Conservation (phyloP, 53 echinoderm and acorn worm species). For the Holothuria leucospilota region DNA sequence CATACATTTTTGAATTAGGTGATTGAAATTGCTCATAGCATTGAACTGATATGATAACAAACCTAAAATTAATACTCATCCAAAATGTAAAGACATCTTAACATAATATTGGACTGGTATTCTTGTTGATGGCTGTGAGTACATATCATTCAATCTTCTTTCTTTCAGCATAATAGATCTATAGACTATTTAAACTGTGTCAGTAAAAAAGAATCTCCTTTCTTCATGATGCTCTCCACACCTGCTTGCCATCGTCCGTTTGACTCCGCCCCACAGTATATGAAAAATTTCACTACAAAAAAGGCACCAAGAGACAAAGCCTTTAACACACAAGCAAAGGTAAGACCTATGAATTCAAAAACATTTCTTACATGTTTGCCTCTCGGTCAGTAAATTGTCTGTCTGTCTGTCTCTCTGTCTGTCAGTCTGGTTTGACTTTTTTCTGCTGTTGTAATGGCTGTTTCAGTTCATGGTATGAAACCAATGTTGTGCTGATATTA, state of each 20-base stretch:
- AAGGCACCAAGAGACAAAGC: slow-evolving; percentile 86
- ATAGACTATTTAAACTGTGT: slow-evolving; percentile 72
- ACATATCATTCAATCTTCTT: too few relatives aligned
- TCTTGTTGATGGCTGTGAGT: too few relatives aligned
- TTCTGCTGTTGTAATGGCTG: too few relatives aligned
- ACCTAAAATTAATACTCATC: too few relatives aligned
- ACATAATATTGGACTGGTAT: too few relatives aligned
- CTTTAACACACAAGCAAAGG: slow-evolving; percentile 76
- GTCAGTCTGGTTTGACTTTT: background rate
- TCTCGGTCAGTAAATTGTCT: background rate
- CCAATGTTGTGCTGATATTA: too few relatives aligned
- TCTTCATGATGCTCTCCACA: slow-evolving; percentile 96
- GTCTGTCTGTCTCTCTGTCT: background rate
- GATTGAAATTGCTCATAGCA: too few relatives aligned
- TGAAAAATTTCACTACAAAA: slow-evolving; percentile 78
- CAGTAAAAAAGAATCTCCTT: slow-evolving; percentile 48
- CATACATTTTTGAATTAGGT: too few relatives aligned
- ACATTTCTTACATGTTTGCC: background rate
- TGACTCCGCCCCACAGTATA: slow-evolving; percentile 97
- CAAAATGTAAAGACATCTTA: too few relatives aligned
- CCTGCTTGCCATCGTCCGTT: slow-evolving; percentile 94
- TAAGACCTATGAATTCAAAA: background rate
- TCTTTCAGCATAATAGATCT: slow-evolving; percentile 66
- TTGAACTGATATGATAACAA: too few relatives aligned
- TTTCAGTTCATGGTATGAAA: too few relatives aligned